Percentiles rank a stretch among this genome's conserved stretches.
phyloP scores from a whole-genome alignment of 2,888 invertebrate species.

The Calameuta pallipes region DNA sequence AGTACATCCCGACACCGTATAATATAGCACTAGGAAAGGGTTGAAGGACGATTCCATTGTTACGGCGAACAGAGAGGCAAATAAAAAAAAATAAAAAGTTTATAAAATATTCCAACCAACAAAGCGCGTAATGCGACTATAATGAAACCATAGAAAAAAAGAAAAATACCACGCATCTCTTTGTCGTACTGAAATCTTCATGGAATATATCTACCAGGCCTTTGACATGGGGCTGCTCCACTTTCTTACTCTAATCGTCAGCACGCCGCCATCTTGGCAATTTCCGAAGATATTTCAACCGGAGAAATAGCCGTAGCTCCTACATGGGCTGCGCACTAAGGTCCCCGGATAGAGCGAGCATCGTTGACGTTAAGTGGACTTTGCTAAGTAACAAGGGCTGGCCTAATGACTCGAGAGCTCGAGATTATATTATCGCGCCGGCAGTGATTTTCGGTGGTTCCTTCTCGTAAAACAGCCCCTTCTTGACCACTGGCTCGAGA shows the following conservation, averaged over 20 bases:
- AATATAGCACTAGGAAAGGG: background rate
- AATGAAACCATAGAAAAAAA: background rate
- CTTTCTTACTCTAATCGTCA: background rate
- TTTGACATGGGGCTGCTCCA: background rate
- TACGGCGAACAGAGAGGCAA: background rate
- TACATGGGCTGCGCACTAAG: background rate
- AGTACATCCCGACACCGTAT: background rate
- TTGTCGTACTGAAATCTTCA: background rate
- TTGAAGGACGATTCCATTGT: background rate
- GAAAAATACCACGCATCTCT: background rate
- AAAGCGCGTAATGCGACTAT: background rate
- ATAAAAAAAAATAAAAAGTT: background rate
- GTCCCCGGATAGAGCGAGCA: slow-evolving; percentile 17
- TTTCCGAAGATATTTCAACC: background rate
- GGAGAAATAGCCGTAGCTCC: background rate
- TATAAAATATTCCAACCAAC: background rate
- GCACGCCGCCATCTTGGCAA: background rate
- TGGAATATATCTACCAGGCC: background rate
- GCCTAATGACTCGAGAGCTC: slow-evolving; percentile 65
- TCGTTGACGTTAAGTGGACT: slow-evolving; percentile 51
- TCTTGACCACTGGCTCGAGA: background rate
- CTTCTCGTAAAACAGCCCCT: slow-evolving; percentile 52
- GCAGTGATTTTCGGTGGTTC: slow-evolving; percentile 59
- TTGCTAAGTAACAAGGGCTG: slow-evolving; percentile 61
- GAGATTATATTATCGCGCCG: slow-evolving; percentile 66